A percentile compares a stretch with the other conserved stretches of the same genome.
phyloP scores from a whole-genome alignment of 2,797 vertebrate genomes.

The Lithobates sylvaticus region DNA sequence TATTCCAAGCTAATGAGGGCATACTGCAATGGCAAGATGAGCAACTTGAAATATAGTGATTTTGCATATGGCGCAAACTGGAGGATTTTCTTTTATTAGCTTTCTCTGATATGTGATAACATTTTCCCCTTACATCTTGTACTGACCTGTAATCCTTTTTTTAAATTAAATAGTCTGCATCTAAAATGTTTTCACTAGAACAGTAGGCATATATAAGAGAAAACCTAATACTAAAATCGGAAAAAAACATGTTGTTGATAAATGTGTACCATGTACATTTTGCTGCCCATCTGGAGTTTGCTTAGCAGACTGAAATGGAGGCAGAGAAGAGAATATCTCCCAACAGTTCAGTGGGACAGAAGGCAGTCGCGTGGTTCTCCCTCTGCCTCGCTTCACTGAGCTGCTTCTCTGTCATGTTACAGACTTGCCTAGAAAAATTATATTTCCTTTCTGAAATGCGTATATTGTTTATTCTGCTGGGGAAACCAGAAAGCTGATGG shows the following conservation, averaged over 20 bases:
- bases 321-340: background rate
- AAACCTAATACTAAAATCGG: too few species aligned
- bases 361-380: background rate
- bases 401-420: background rate
- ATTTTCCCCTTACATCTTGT: too few species aligned
- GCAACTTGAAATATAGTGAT: too few species aligned
- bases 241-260: background rate
- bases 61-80: too few species aligned
- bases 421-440: conserved; percentile 5
- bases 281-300: background rate
- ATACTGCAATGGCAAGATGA: too few species aligned
- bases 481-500: background rate
- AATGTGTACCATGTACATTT: background rate
- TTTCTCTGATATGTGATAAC: too few species aligned
- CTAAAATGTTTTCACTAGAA: background rate
- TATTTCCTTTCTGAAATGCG: background rate
- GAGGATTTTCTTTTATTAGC: too few species aligned
- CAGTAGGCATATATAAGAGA: background rate
- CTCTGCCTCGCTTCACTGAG: background rate
- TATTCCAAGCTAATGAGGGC: too few species aligned
- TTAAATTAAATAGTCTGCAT: background rate
- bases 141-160: too few species aligned
- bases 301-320: background rate
- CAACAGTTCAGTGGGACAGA: background rate
- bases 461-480: background rate